Conservation (phyloP, 2,888 invertebrate genomes). For the Eupithecia insigniata region DNA sequence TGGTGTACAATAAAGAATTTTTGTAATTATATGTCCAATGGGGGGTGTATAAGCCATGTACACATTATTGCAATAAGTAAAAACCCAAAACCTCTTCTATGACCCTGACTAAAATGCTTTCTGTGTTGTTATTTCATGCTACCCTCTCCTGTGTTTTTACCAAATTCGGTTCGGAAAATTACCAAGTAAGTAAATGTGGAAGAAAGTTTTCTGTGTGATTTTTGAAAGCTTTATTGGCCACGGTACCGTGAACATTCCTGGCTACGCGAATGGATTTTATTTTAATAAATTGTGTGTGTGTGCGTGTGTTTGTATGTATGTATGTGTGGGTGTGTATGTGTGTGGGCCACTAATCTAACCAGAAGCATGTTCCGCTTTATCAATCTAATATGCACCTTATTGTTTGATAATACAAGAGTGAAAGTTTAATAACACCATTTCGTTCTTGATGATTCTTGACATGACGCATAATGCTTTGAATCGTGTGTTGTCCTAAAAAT, state of each 20-base stretch:
- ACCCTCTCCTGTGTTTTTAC: conserved; percentile 17
- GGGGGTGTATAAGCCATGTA: no score
- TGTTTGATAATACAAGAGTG: not conserved
- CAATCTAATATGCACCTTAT: not conserved
- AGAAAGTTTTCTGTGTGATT: not conserved
- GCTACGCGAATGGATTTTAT: not conserved
- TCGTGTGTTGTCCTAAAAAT: no score
- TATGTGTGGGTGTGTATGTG: no score
- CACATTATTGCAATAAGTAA: not conserved
- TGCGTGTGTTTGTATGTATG: no score
- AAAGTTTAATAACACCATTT: not conserved
- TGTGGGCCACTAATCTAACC: no score
- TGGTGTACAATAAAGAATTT: no score
- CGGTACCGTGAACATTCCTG: not conserved
- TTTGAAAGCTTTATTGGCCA: not conserved
- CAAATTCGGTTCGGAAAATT: conserved; percentile 19
- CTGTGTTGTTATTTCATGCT: conserved; percentile 17
- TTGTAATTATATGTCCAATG: no score
- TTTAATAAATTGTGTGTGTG: not conserved
- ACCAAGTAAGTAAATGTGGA: conserved; percentile 21
- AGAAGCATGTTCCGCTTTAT: not conserved
- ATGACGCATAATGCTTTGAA: not conserved
- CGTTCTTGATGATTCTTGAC: not conserved
- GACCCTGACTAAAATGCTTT: not conserved
- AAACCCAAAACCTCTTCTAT: not conserved